These are phyloP conservation scores for Drosophila anomelani DNA, from an alignment of 2,888 invertebrate genomes.

Conservation along the genomic window DNA sequence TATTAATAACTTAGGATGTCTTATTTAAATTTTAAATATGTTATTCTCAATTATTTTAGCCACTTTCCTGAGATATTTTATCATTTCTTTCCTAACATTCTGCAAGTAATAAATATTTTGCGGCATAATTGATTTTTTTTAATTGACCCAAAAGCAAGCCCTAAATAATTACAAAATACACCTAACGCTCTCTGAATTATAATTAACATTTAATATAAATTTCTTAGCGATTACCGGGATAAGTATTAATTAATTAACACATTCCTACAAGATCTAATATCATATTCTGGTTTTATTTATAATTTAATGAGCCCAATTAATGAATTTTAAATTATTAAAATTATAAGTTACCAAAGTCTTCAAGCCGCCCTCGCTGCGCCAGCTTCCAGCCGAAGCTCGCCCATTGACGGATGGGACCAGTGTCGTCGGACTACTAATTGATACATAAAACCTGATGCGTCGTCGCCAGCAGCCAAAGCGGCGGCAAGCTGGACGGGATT, in stretches of 20 bases:
- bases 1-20: not conserved
- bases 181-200: too few species aligned
- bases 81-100: not conserved
- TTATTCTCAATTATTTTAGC: not conserved
- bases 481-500: conserved; percentile 25
- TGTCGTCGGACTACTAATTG: conserved; percentile 60
- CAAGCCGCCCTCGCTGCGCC: conserved; percentile 23
- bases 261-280: too few species aligned
- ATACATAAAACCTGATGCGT: conserved; percentile 64
- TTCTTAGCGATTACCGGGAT: too few species aligned
- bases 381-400: not conserved
- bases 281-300: too few species aligned
- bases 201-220: too few species aligned
- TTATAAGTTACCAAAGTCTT: not conserved
- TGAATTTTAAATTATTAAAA: not conserved
- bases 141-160: too few species aligned
- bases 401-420: conserved; percentile 33
- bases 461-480: conserved; percentile 44
- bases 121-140: too few species aligned
- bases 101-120: too few species aligned
- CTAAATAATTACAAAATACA: too few species aligned
- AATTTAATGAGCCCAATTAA: not conserved
- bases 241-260: too few species aligned
- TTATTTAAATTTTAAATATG: not conserved
- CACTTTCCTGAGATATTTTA: not conserved